Base-by-base conservation (phyloP, 2,113 vertebrate genomes). In the Numida meleagris region DNA sequence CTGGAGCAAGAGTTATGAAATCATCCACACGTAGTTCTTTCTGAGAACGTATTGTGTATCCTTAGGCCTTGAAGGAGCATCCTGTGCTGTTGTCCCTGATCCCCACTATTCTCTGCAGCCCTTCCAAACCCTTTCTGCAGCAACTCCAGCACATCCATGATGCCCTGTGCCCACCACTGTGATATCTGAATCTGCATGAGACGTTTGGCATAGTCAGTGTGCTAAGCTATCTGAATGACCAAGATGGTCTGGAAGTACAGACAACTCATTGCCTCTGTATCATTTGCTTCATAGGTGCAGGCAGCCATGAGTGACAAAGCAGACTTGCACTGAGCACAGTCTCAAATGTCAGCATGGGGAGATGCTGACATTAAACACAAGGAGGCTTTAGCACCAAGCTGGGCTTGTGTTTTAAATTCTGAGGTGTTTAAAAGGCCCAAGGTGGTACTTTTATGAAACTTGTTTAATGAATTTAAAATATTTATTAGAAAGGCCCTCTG, bases 391-490 rank as follows among this genome's bases (percentile, higher is more conserved):
- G 65, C 59, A 74, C 55, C 20, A 15, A 86, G 51, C 34, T 19
- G 43, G 61, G 17, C 43, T 90, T 12, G 3, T 18, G 4, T 68
- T 80, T 81, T 50, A 77, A 59, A 65, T 61, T 70, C 43, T 29
- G 63, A 67, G 87, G 65, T 23, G n/a, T 83, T 89, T 80, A 67
- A 83, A 76, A 76, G 31, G 33, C 89, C 86, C 86, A 76, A 58
- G 78, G 81, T 91, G 85, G 45, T 91, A 61, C 57, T 92, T 82
- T 55, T 8, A 45, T 58, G 59, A 68, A 88, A 85, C 74, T 65
- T 82, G 66, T 70, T 92, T 88, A 88, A 88, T 33, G 65, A 80
- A 58, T 79, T 88, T 94, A 74, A 90, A 95, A 92, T 90, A 92
- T 92, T 90, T 94, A 89, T 94, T 77, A 65, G 48, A 63, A 81